Conservation (phyloP, 2,113 vertebrate species). For the Bubo blakistoni region DNA sequence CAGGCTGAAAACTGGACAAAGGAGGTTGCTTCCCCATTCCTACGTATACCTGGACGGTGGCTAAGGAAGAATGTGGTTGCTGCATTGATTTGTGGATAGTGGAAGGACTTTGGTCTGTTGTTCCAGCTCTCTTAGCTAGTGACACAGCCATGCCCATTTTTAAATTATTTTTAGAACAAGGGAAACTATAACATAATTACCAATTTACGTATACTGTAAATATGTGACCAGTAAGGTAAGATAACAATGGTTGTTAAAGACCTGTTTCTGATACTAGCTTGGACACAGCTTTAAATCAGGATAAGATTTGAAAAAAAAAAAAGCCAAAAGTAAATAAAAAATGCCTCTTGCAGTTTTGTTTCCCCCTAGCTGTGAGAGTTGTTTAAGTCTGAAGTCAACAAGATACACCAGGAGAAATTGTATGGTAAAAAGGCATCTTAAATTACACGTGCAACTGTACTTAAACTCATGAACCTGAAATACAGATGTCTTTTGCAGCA, state of each 20-base stretch:
- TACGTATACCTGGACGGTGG: neutral
- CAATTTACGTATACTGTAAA: neutral
- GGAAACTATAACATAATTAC: neutral
- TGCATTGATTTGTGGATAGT: neutral
- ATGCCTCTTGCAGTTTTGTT: neutral
- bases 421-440: neutral
- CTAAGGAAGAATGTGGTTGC: neutral
- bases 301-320: neutral
- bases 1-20: neutral
- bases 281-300: neutral
- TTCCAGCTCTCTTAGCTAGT: neutral
- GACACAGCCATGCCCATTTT: neutral
- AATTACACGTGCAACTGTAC: neutral
- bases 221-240: neutral
- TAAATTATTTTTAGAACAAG: slow-evolving; percentile 14
- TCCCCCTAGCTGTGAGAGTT: neutral
- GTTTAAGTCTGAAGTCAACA: neutral
- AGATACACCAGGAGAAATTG: neutral
- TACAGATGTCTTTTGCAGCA: neutral
- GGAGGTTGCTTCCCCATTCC: neutral
- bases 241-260: neutral
- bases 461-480: neutral
- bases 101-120: slow-evolving; percentile 13
- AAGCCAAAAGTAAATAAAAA: neutral
- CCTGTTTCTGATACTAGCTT: neutral